These are phyloP conservation scores for Erpornis zantholeuca DNA, from an alignment of 2,113 vertebrate species.

Conservation along the genomic window DNA sequence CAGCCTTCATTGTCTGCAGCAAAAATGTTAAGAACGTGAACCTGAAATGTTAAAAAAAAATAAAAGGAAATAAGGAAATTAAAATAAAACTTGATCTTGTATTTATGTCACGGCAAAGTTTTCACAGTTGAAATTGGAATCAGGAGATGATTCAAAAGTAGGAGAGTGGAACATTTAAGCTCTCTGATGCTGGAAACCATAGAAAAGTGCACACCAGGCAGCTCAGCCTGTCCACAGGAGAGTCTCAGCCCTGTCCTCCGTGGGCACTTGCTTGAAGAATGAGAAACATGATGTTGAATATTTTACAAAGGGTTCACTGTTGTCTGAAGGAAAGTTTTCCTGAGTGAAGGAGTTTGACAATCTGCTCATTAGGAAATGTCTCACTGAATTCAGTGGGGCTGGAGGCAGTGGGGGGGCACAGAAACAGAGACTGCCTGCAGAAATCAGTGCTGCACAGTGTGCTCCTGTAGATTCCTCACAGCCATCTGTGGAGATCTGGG, in stretches of 20 bases:
- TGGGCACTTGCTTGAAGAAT: neutral
- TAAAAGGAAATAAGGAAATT: neutral
- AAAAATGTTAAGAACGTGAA: neutral
- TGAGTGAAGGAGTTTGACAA: neutral
- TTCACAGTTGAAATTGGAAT: neutral
- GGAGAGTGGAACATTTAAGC: neutral
- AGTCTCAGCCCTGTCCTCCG: neutral
- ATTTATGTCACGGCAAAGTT: neutral
- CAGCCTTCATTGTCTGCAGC: neutral
- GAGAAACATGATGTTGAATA: neutral
- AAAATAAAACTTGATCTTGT: neutral
- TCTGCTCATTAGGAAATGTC: neutral
- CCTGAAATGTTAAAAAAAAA: neutral
- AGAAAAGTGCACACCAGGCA: neutral
- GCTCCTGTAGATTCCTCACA: neutral
- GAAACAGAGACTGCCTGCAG: neutral
- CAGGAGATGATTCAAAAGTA: neutral
- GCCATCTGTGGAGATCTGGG: accelerated
- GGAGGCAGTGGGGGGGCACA: neutral
- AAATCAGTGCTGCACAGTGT: accelerated
- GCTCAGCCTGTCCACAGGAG: neutral
- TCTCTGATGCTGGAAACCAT: neutral
- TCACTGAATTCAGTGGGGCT: neutral
- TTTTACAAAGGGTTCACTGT: neutral
- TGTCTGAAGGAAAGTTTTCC: neutral